phyloP scores from a whole-genome alignment of 2,888 invertebrate species.

The Epinotia bilunana region DNA sequence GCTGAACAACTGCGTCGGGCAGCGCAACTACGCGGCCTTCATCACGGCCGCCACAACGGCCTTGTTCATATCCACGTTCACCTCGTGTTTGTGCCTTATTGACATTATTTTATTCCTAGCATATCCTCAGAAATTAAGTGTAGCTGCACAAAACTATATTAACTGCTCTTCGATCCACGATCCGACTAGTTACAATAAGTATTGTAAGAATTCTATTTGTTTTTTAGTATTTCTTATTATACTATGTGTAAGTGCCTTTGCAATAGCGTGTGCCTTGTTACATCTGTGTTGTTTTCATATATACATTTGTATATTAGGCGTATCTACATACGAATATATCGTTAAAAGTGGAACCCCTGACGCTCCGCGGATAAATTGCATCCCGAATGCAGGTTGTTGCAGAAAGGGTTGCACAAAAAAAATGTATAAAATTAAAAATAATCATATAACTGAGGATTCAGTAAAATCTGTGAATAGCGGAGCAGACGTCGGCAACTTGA shows the following conservation, averaged over 20 bases:
- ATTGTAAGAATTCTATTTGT: constrained; percentile 68
- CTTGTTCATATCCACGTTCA: constrained; percentile 88
- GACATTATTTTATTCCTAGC: constrained; percentile 88
- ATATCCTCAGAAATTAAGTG: constrained; percentile 85
- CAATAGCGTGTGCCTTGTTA: constrained; percentile 90
- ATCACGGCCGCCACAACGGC: constrained; percentile 92
- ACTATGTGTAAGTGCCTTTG: constrained; percentile 88
- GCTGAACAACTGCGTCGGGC: constrained; percentile 98
- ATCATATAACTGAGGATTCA: constrained; percentile 42
- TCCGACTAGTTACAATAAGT: constrained; percentile 51
- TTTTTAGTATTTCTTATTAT: constrained; percentile 77
- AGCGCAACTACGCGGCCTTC: constrained; percentile 94
- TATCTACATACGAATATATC: constrained; percentile 96
- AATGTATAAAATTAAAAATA: constrained; percentile 51
- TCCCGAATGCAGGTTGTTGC: constrained; percentile 38
- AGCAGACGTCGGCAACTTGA: constrained; percentile 62
- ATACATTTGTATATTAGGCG: constrained; percentile 92
- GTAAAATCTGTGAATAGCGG: constrained; percentile 48
- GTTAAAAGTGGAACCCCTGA: constrained; percentile 62
- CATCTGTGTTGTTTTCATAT: constrained; percentile 95
- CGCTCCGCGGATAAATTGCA: constrained; percentile 50
- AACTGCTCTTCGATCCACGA: constrained; percentile 63
- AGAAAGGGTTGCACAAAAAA: constrained; percentile 58
- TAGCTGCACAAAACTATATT: constrained; percentile 79
- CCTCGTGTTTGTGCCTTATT: constrained; percentile 87